These are phyloP conservation scores for Bimastos eiseni DNA, from an alignment of 2,888 invertebrate species.

Conservation along the genomic window DNA sequence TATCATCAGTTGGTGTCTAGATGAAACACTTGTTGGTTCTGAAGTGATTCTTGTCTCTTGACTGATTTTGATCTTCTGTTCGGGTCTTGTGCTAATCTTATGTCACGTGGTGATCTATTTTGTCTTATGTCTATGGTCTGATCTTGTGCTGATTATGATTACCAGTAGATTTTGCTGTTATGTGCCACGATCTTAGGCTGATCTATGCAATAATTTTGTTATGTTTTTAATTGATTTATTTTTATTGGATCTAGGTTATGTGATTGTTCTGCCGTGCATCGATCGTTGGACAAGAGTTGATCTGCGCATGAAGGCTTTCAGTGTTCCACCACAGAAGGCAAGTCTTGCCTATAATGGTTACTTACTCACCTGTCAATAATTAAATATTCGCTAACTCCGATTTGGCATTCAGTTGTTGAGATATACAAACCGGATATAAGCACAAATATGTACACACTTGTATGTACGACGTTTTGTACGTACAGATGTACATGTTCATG, in stretches of 20 bases:
- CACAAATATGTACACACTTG: no score
- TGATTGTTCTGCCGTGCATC: constrained; percentile 62
- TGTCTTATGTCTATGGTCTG: not conserved
- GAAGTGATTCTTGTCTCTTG: not conserved
- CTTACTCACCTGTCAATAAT: not conserved
- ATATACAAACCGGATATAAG: no score
- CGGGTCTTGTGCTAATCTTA: not conserved
- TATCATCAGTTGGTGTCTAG: not conserved
- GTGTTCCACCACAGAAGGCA: constrained; percentile 64
- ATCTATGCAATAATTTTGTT: not conserved
- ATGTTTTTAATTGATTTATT: not conserved
- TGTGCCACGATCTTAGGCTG: no score
- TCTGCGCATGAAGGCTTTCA: constrained; percentile 62
- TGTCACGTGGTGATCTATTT: no score
- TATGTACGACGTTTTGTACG: no score
- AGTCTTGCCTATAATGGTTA: not conserved
- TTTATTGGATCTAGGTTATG: constrained; percentile 52
- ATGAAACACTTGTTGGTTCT: not conserved
- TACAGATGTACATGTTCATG: no score
- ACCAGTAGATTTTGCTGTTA: no score
- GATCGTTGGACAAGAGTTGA: constrained; percentile 60
- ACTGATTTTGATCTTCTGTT: not conserved
- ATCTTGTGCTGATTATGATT: not conserved
- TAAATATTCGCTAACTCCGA: not conserved
- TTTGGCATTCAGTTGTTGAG: no score